Conservation (phyloP, 92 coral and sea anemone genomes). For the Palythoa heliodiscus region DNA sequence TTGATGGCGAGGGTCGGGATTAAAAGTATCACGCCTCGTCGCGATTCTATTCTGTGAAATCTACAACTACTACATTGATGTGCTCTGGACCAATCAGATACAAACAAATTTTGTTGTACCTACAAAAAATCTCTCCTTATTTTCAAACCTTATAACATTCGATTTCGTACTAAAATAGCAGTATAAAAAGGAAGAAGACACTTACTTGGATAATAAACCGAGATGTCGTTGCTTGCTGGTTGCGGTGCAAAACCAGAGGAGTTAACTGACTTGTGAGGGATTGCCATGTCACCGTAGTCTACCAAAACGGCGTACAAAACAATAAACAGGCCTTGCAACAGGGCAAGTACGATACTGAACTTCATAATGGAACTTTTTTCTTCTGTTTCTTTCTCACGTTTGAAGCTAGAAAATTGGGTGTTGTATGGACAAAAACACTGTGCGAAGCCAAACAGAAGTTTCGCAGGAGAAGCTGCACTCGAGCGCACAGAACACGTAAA, state of each 20-base stretch:
- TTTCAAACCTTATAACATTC: not conserved
- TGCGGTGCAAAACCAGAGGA: slow-evolving; percentile 32
- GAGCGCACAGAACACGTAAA: too few species aligned
- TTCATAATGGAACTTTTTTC: slow-evolving; percentile 11
- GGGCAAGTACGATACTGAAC: slow-evolving; percentile 23
- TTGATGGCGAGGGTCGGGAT: too few species aligned
- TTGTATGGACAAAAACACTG: too few species aligned
- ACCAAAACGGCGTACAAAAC: slow-evolving; percentile 33
- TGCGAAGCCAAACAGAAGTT: too few species aligned
- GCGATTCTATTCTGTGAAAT: too few species aligned
- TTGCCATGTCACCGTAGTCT: slow-evolving; percentile 39
- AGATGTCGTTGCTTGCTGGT: slow-evolving; percentile 25
- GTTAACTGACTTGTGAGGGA: slow-evolving; percentile 20
- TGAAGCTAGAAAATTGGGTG: too few species aligned
- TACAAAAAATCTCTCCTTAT: not conserved
- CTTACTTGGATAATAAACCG: slow-evolving; percentile 38
- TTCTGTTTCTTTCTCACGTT: not conserved
- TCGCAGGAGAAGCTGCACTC: too few species aligned
- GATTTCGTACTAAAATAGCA: not conserved
- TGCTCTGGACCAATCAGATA: too few species aligned
- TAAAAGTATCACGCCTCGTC: too few species aligned
- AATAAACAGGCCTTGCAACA: slow-evolving; percentile 19
- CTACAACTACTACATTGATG: too few species aligned
- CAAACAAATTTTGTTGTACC: not conserved
- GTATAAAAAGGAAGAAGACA: not conserved